Conservation (phyloP, 1,140 invertebrate species). For the Apolygus lucorum region DNA sequence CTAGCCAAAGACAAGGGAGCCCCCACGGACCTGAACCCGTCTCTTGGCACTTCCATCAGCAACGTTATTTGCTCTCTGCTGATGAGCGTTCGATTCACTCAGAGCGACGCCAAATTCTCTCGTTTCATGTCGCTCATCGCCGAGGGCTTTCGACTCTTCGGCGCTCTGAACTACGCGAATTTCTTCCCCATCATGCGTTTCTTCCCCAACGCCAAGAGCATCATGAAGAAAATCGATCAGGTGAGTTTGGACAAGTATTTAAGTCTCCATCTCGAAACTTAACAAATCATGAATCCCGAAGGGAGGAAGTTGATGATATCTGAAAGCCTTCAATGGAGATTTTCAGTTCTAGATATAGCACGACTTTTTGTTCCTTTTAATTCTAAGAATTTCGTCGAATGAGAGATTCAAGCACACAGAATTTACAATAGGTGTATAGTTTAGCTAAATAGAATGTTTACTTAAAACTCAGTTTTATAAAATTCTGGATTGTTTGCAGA, state of each 20-base stretch:
- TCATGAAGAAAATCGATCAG: slow-evolving; percentile 62
- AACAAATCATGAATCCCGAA: neutral
- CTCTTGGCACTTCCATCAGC: slow-evolving; percentile 69
- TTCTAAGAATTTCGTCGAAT: too few species aligned
- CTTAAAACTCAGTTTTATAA: too few species aligned
- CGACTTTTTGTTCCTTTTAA: too few species aligned
- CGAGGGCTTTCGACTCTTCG: slow-evolving; percentile 79
- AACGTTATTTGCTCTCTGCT: slow-evolving; percentile 87
- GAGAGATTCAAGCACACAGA: too few species aligned
- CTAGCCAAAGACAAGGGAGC: slow-evolving; percentile 50
- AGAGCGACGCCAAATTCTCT: slow-evolving; percentile 63
- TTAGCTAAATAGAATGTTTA: too few species aligned
- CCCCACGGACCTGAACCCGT: slow-evolving; percentile 58
- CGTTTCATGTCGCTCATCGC: slow-evolving; percentile 75
- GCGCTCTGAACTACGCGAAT: slow-evolving; percentile 52
- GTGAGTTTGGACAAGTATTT: too few species aligned
- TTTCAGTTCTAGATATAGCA: neutral
- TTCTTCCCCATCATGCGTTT: slow-evolving; percentile 62
- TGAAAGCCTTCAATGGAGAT: neutral
- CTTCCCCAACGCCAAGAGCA: slow-evolving; percentile 60
- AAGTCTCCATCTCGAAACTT: slow-evolving; percentile 25
- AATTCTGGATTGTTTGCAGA: slow-evolving; percentile 45
- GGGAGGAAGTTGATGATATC: neutral
- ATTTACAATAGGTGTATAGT: too few species aligned
- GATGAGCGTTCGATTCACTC: slow-evolving; percentile 76